Base-by-base conservation (phyloP, 2,888 invertebrate species). In the Cheilosia impressa region DNA sequence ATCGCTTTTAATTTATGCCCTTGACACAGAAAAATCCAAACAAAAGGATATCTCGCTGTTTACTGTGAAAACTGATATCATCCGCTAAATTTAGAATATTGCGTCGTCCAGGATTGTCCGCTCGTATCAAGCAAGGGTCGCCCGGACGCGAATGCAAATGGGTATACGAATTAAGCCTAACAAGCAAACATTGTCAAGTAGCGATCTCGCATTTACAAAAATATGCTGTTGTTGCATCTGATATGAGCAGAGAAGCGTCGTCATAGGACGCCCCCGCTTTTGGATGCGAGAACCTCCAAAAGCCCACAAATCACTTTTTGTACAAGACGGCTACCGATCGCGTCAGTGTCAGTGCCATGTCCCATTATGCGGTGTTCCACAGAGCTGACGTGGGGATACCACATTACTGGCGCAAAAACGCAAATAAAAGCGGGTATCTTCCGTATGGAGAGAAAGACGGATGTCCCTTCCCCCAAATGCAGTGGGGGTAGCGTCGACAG, bases 31-130 rank as follows among this genome's bases (percentile, higher is more conserved):
- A 65, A 65, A 60, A 52, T 5, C 69, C 38, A 71, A 45, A 68
- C 60, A 68, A 72, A 83, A 83, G 79, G 79, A 84, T 75, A 58
- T 47, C 13, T 57, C 69, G 47, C 69, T 73, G 55, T 72, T 66
- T 72, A 55, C 60, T 57, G 73, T 47, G 80, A 71, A 75, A 62
- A 45, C 58, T 84, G 84, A 84, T 47, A 47, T 76, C 84, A 84
- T 69, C 2, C 22, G 80, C 65, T 84, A 84, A 84, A 60, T 80
- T 84, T 80, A 80, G 84, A 84, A 58, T 6, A 62, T 82, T 71
- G 72, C 72, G 79, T 63, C 55, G 60, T 17, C 31, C 68, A 79
- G 79, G 63, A 84, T 68, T 22, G 27, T 38, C 7, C 63, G 43
- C 13, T 10, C 45, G 2, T 47, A 55, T 52, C 41, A 41, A 24